Evolutionary conservation across 2,797 vertebrate species (phyloP).

Genomic region (Carduelis carduelis): DNA sequence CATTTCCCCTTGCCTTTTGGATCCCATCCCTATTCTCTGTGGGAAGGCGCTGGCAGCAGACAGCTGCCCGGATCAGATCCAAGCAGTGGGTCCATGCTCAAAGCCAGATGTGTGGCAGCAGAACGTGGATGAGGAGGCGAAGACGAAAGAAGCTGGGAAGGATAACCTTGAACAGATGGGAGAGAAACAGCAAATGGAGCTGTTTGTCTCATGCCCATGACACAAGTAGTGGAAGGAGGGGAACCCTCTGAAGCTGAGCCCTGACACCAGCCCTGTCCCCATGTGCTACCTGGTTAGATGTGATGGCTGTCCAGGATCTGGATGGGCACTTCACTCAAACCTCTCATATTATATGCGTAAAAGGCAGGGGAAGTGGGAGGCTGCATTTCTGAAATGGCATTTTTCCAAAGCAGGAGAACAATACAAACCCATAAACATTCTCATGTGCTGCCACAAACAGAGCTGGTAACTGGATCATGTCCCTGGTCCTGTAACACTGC

Average conservation of each 20-base stretch:
- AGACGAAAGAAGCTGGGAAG: neutral
- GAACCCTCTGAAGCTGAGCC: neutral
- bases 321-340: neutral
- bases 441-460: neutral
- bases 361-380: neutral
- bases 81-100: slow-evolving; percentile 51
- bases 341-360: neutral
- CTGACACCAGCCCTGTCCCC: neutral
- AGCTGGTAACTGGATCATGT: neutral
- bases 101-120: slow-evolving; percentile 62
- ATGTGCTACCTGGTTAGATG: neutral
- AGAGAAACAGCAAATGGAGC: neutral
- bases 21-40: slow-evolving; percentile 33
- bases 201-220: neutral
- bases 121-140: neutral
- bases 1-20: slow-evolving; percentile 51
- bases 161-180: slow-evolving; percentile 29
- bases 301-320: neutral
- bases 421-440: neutral
- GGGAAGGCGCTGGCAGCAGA: slow-evolving; percentile 43
- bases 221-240: neutral
- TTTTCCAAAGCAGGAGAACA: slow-evolving; percentile 7
- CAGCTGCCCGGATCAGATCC: slow-evolving; percentile 46
- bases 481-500: neutral
- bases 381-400: neutral